Evolutionary conservation across 1,140 invertebrate species (phyloP).

Genomic region (Araneus ventricosus): DNA sequence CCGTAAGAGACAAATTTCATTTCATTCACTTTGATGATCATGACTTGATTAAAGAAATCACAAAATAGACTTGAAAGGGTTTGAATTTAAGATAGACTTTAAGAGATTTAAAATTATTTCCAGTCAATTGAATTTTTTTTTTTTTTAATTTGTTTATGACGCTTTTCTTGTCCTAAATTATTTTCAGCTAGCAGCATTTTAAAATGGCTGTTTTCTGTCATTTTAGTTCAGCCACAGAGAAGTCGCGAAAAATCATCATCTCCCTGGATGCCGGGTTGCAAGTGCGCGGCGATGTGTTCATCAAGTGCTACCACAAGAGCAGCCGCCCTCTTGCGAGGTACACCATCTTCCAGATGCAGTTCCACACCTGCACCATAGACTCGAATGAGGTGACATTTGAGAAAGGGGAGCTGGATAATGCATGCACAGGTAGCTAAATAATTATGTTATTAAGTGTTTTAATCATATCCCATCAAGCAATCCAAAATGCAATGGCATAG

Average conservation of each 20-base stretch:
- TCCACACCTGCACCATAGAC: conserved; percentile 94
- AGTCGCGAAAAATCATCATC: conserved; percentile 77
- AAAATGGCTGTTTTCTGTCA: not conserved
- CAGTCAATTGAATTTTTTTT: no score
- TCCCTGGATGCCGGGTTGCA: conserved; percentile 85
- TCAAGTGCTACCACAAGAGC: conserved; percentile 91
- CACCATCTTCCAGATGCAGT: conserved; percentile 90
- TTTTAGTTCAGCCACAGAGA: conserved; percentile 81
- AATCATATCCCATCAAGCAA: no score
- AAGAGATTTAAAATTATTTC: no score
- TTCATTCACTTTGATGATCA: no score
- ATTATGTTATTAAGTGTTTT: not conserved
- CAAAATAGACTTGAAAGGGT: no score
- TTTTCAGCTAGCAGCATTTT: no score
- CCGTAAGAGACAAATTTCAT: no score
- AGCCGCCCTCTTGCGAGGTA: conserved; percentile 80
- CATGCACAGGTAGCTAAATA: conserved; percentile 85
- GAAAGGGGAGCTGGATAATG: conserved; percentile 91
- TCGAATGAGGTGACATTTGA: conserved; percentile 91
- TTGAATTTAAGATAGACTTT: no score
- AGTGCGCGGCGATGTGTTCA: conserved; percentile 91
- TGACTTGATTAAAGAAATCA: no score
- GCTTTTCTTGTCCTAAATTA: no score
- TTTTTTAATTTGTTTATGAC: no score
- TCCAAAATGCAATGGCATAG: no score